phyloP scores from a whole-genome alignment of 2,888 invertebrate species.

The Melipona bicolor region DNA sequence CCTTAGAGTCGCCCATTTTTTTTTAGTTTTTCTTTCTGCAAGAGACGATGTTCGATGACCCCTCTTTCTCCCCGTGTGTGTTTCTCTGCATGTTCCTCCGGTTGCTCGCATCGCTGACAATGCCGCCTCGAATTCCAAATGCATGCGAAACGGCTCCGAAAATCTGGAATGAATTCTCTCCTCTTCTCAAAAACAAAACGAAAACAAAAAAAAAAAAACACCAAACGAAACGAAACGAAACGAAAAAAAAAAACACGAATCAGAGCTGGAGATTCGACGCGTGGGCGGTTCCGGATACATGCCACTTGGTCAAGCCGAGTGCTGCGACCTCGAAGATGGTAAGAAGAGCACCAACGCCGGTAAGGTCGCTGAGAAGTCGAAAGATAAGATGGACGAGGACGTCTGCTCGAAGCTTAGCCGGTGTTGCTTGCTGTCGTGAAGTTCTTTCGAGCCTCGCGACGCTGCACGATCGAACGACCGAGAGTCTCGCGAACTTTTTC shows the following conservation, averaged over 20 bases:
- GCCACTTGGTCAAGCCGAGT: constrained; percentile 68
- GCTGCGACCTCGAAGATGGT: constrained; percentile 77
- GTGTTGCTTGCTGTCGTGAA: constrained; percentile 78
- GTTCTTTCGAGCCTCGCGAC: constrained; percentile 13
- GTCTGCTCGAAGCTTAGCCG: constrained; percentile 73
- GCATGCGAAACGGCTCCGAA: constrained; percentile 64
- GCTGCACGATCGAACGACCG: neutral
- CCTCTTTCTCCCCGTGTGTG: constrained; percentile 33
- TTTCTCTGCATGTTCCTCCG: constrained; percentile 62
- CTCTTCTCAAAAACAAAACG: neutral
- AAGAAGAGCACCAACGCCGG: constrained; percentile 73
- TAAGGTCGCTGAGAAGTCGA: constrained; percentile 64
- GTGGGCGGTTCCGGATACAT: constrained; percentile 66
- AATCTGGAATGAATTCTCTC: neutral
- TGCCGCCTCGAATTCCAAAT: constrained; percentile 49
- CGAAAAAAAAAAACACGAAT: neutral
- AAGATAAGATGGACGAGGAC: constrained; percentile 68
- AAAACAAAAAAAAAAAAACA: neutral
- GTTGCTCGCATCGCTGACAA: constrained; percentile 56
- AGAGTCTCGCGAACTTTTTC: too few species aligned
- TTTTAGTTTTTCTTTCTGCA: neutral
- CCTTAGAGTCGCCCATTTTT: neutral
- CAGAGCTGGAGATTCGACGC: constrained; percentile 74
- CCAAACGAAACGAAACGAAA: neutral
- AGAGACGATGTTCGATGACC: constrained; percentile 28